Percentiles rank a stretch among this genome's conserved stretches.
phyloP scores from a whole-genome alignment of 37 sponge, comb jelly and placozoan genomes.

The Aplysina aerophoba region DNA sequence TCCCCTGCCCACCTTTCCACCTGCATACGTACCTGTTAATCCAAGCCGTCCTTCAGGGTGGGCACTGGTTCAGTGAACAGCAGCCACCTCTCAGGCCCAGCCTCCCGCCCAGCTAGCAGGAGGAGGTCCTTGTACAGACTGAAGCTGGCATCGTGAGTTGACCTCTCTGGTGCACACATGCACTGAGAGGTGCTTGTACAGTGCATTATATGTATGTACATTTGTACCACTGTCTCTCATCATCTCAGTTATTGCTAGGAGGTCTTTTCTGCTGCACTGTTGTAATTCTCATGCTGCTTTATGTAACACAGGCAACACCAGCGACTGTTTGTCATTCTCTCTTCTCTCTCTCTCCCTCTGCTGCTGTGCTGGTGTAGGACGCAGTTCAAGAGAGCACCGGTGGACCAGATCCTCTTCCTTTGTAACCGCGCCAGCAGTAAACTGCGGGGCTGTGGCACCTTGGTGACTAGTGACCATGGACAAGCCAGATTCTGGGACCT shows the following conservation, averaged over 20 bases:
- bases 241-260: too few relatives aligned
- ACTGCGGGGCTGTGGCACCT: conserved; percentile 31
- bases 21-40: conserved; percentile 9
- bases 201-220: too few relatives aligned
- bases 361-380: too few relatives aligned
- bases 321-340: too few relatives aligned
- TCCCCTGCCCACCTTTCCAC: too few relatives aligned
- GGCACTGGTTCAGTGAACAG: not conserved
- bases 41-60: conserved; percentile 3
- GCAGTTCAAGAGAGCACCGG: conserved; percentile 56
- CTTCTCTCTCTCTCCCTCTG: too few relatives aligned
- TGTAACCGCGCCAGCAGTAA: conserved; percentile 48
- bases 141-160: conserved; percentile 49
- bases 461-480: conserved; percentile 89
- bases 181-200: too few relatives aligned
- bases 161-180: not conserved
- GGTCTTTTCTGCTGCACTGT: too few relatives aligned
- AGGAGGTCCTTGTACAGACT: conserved; percentile 42
- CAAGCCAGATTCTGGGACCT: conserved; percentile 87
- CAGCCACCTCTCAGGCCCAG: not conserved
- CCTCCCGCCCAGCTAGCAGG: conserved; percentile 71
- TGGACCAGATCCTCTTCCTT: conserved; percentile 85
- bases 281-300: too few relatives aligned
- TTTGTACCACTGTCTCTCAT: not conserved
- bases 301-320: too few relatives aligned